Base-by-base conservation (phyloP, 37 sponge, comb jelly and placozoan genomes). In the Theonella swinhoei region DNA sequence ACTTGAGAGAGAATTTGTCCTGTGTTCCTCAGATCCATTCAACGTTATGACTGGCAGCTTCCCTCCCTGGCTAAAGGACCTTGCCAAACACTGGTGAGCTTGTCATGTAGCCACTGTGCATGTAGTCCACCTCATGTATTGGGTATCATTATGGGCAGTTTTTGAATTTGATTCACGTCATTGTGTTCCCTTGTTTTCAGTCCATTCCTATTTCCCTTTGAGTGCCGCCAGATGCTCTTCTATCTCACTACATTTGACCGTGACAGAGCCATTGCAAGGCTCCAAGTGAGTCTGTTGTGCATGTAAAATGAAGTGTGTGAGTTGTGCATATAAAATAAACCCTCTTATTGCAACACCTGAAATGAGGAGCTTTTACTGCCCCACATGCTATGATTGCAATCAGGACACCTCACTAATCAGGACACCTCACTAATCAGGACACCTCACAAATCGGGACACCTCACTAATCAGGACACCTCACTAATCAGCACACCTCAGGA, bases 131-230 rank as follows among this genome's bases (percentile, higher is more conserved):
- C 37, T 25, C 23, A 72, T 72, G 72, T 72, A 38, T 25, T 37
- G 60, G 60, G 19, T 20, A 11, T 20, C 60, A 20, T 58, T 58
- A 19, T 58, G 19, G 60, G 11, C n/a, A n/a, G n/a, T n/a, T n/a
- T n/a, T n/a, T n/a, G n/a, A 42, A 39, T 42, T 74, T 24, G 23
- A 35, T 24, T 85, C 64, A 61, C 35, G 47, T 9, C 29, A 20
- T 65, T 26, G 68, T 26, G 5, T 38, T 80, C 42, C 68, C 62
- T n/a, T 17, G 58, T 14, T 9, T 41, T 68, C 35, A 97, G 96
- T 72, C 92, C 92, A 4, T 94, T 89, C 82, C 87, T 95, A 19
- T 88, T 97, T 36, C 94, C 98, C 0, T 97, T 95, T 83, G 93
- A 95, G 58, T 85, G 75, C 66, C 94, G 96, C 1, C 94, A 92